Evolutionary conservation across 2,888 invertebrate genomes (phyloP), one percentile per base, ranked within the genome.

Genomic region (Ferrisia virgata): DNA sequence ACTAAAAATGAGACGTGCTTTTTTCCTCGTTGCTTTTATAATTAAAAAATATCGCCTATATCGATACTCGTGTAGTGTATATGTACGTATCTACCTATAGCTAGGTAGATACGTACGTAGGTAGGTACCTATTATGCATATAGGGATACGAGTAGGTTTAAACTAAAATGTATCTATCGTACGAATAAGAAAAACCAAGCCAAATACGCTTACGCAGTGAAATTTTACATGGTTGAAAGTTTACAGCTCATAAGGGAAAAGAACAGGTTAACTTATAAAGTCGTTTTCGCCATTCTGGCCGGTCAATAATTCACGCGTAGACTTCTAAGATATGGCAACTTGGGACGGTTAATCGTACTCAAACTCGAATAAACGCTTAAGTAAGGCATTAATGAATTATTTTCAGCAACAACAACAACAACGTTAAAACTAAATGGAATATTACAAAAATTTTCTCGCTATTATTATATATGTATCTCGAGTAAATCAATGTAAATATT

Each of bases 221-320:
- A 6, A 64, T 64, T 64, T 64, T 28, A 64, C 47, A 47, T 47
- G 58, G 28, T 22, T 28, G 28, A 72, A 72, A 33, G 13, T 64
- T 64, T 72, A 72, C 72, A 72, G 33, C 33, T 72, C 72, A 72
- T 33, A 13, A 72, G 72, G 72, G 72, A 72, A 5, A 18, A 64
- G 64, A 72, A 72, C 72, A 72, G 72, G 72, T 72, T 72, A 72
- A 72, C 72, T 64, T 64, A 64, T 64, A 72, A 72, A 72, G 72
- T 33, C 72, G 64, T 72, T 72, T 36, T 72, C 72, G 72, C 72
- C 47, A 18, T 47, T 40, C 47, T 47, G 47, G 47, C 33, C 72
- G 31, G 72, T 72, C 72, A 72, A 72, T 72, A 72, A 72, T 72
- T 72, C 33, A 72, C 31, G 64, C 18, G 18, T 64, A 64, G 31